Conservation (phyloP, 2,888 invertebrate species). For the Tachina grossa region DNA sequence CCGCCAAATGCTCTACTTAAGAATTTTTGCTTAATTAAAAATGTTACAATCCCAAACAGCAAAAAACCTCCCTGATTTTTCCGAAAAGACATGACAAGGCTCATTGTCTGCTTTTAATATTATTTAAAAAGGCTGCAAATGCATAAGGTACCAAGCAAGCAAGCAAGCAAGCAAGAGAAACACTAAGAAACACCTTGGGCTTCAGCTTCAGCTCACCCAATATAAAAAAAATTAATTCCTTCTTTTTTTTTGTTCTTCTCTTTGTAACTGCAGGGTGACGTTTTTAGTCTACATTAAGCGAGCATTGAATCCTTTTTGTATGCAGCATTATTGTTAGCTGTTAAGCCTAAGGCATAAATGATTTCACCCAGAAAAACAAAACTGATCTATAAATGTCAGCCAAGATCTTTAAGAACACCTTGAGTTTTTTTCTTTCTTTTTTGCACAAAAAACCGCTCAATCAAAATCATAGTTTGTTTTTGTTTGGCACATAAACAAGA, state of each 20-base stretch:
- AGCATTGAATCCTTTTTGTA: slow-evolving; percentile 58
- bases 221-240: neutral
- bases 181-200: slow-evolving; percentile 39
- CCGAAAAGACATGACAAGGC: neutral
- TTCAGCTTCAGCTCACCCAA: slow-evolving; percentile 32
- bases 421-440: slow-evolving; percentile 33
- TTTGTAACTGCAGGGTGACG: slow-evolving; percentile 75
- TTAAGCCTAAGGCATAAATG: slow-evolving; percentile 52
- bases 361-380: slow-evolving; percentile 73
- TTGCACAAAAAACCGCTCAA: slow-evolving; percentile 31
- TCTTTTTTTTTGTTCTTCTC: slow-evolving; percentile 15
- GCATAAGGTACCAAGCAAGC: slow-evolving; percentile 30
- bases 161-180: neutral
- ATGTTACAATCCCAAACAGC: slow-evolving; percentile 20
- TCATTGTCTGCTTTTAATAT: slow-evolving; percentile 17
- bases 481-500: slow-evolving; percentile 11
- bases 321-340: neutral
- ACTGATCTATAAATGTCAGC: slow-evolving; percentile 48
- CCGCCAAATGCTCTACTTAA: slow-evolving; percentile 62
- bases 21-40: slow-evolving; percentile 64
- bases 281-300: slow-evolving; percentile 78
- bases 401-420: slow-evolving; percentile 59
- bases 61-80: slow-evolving; percentile 43
- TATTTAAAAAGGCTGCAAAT: slow-evolving; percentile 17
- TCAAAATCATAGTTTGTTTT: slow-evolving; percentile 45